phyloP scores from a whole-genome alignment of 2,888 invertebrate species.

The Apomyelois bistriatella region DNA sequence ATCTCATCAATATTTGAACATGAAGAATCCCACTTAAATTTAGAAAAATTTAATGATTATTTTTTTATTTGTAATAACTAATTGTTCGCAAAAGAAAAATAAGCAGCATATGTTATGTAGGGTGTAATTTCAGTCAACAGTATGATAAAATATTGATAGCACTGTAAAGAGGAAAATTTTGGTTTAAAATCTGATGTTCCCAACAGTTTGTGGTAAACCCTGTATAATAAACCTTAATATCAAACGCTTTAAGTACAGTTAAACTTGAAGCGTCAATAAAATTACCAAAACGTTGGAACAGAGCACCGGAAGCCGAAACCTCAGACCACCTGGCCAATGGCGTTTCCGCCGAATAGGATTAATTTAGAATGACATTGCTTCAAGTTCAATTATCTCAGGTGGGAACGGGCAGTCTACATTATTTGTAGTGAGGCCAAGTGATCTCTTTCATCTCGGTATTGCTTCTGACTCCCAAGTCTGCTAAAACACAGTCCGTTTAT shows the following conservation, averaged over 20 bases:
- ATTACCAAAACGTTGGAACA: neutral
- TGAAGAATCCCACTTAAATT: too few species aligned
- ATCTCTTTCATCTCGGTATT: too few species aligned
- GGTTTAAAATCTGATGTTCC: neutral
- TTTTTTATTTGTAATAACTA: too few species aligned
- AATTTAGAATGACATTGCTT: conserved; percentile 6
- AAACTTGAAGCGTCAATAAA: neutral
- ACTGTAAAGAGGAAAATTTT: neutral
- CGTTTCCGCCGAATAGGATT: neutral
- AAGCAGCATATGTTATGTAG: too few species aligned
- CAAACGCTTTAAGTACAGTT: neutral
- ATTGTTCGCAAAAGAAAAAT: too few species aligned
- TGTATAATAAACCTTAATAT: neutral
- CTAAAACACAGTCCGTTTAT: too few species aligned
- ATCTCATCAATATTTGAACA: too few species aligned
- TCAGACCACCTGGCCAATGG: conserved; percentile 1
- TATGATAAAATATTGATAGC: too few species aligned
- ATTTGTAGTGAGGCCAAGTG: too few species aligned
- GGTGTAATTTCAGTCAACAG: too few species aligned
- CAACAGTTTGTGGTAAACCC: neutral
- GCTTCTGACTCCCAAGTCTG: too few species aligned
- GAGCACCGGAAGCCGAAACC: neutral
- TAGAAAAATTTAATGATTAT: too few species aligned
- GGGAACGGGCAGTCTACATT: neutral
- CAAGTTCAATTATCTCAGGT: conserved; percentile 4